Evolutionary conservation across 2,113 vertebrate genomes (phyloP), one percentile per base, ranked within the genome.

Genomic region (Plestiodon gilberti): DNA sequence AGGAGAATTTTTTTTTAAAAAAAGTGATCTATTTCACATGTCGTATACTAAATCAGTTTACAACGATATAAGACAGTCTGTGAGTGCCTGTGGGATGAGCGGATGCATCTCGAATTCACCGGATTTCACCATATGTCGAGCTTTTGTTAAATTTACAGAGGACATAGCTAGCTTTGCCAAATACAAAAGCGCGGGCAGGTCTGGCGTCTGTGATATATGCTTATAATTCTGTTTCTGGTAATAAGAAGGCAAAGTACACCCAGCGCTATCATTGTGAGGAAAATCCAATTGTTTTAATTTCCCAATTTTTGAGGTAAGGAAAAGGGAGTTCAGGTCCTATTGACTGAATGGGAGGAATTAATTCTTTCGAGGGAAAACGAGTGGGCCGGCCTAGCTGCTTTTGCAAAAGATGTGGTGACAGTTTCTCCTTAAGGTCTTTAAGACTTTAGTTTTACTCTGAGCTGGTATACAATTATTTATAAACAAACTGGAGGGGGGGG

Each of bases 81-180:
- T 84, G 40, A 90, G 88, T 74, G 84, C 73, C 88, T 90, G 28
- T 74, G 83, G 92, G 83, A 81, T 70, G 9, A 9, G 64, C 20
- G 40, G 40, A 81, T 81, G 84, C 62, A 90, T 82, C 90, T 86
- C 88, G 79, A 93, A 91, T 61, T 87, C 89, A 69, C 83, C 85
- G 89, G 82, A 48, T 93, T 90, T 71, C 62, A 62, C 92, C 90
- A 87, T 89, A 91, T 93, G 89, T 82, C 64, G 33, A 55, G 85
- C 75, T 81, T 90, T 94, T 91, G 79, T 88, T 89, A 94, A 94
- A 82, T 62, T 80, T 87, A 83, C 78, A 86, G 93, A 93, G 91
- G 84, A 90, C 78, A 89, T 10, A 89, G 79, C 90, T 89, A 59
- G 87, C 89, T 84, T 93, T 93, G 90, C 82, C 92, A 95, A 95